Evolutionary conservation across 2,888 invertebrate genomes (phyloP).

Genomic region (Drosophila mettleri): DNA sequence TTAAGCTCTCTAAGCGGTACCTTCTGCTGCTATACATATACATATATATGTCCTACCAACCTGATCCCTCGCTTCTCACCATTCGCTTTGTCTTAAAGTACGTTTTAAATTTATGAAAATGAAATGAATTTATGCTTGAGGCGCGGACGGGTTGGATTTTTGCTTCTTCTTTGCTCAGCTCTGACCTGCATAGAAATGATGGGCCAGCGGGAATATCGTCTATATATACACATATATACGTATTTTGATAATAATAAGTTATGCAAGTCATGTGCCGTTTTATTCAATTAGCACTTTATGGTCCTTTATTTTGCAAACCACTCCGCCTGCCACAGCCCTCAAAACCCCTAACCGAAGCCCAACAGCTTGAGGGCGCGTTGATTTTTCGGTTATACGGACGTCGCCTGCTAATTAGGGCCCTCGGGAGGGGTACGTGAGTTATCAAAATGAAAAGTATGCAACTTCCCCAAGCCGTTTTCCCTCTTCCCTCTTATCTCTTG

Average conservation of each 20-base stretch:
- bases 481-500: slow-evolving; percentile 19
- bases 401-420: slow-evolving; percentile 79
- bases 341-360: background rate
- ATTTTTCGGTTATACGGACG: slow-evolving; percentile 81
- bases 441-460: slow-evolving; percentile 80
- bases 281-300: slow-evolving; percentile 84
- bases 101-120: slow-evolving; percentile 80
- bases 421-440: slow-evolving; percentile 78
- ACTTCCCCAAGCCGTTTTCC: slow-evolving; percentile 42
- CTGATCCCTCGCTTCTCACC: slow-evolving; percentile 16
- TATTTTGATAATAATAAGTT: slow-evolving; percentile 81
- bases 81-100: slow-evolving; percentile 59
- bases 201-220: slow-evolving; percentile 27
- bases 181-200: slow-evolving; percentile 66
- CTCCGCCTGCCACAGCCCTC: slow-evolving; percentile 5
- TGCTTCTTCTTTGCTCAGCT: slow-evolving; percentile 22
- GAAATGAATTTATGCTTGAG: slow-evolving; percentile 67
- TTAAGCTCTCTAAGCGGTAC: slow-evolving; percentile 70
- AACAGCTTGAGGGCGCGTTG: slow-evolving; percentile 68
- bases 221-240: slow-evolving; percentile 39
- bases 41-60: background rate
- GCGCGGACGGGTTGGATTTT: slow-evolving; percentile 59
- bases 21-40: slow-evolving; percentile 42
- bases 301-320: slow-evolving; percentile 77
- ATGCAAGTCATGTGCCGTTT: slow-evolving; percentile 83